Percentiles rank a stretch among this genome's conserved stretches.
Conservation (phyloP, 2,797 vertebrate genomes). For the Xenopus petersii region DNA sequence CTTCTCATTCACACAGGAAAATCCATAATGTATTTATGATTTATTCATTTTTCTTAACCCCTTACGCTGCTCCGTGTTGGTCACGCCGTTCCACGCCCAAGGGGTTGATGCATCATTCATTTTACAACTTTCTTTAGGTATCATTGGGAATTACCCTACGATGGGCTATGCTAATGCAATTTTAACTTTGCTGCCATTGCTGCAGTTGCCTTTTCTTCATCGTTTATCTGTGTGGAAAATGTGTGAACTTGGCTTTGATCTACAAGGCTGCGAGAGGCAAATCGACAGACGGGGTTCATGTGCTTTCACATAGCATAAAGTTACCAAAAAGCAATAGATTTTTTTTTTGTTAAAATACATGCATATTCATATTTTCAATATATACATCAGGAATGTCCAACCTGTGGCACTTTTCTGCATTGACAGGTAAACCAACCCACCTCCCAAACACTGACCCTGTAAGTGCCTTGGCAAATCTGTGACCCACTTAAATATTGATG, state of each 20-base stretch:
- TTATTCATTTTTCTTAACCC: neutral
- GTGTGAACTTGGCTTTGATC: neutral
- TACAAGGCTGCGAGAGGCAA: neutral
- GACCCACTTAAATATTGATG: conserved; percentile 3
- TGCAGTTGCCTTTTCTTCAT: neutral
- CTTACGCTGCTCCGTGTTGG: neutral
- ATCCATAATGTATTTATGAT: conserved; percentile 4
- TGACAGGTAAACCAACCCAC: no score
- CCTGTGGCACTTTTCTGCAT: no score
- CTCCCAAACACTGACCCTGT: no score
- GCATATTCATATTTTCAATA: no score
- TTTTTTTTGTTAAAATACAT: no score
- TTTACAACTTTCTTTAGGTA: neutral
- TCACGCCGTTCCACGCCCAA: neutral
- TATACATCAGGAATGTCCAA: no score
- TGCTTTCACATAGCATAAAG: no score
- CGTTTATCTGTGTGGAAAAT: neutral
- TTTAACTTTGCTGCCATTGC: conserved; percentile 7
- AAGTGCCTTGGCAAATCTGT: conserved; percentile 3
- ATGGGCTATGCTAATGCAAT: neutral
- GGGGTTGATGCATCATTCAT: conserved; percentile 6
- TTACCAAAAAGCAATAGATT: no score
- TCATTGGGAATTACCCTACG: conserved; percentile 3
- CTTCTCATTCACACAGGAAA: neutral
- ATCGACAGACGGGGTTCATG: no score